Evolutionary conservation across 2,888 invertebrate species (phyloP), one percentile per base, ranked within the genome.

Genomic region (Biston betularia): DNA sequence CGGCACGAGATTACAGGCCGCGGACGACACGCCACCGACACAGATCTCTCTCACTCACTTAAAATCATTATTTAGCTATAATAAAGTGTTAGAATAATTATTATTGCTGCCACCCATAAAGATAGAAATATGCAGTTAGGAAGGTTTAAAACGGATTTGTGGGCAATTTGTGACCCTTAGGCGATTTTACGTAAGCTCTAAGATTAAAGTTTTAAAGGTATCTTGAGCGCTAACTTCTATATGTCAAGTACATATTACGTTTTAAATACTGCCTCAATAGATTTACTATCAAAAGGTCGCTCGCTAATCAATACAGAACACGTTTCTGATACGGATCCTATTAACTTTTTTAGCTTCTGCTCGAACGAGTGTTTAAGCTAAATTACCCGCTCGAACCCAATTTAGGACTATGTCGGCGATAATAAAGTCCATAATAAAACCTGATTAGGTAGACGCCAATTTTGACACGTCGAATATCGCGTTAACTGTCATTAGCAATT

Each of bases 71-170:
- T 92, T 92, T 91, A 87, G 82, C 87, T 83, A 87, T 90, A 92
- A 92, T 92, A 90, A 90, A 92, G 89, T 89, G 89, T 88, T 88
- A 89, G 88, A 87, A 84, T 85, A 82, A 91, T 90, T 89, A 89
- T 63, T 68, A 59, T 40, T 55, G 67, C 85, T 87, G 80, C 92
- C 91, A 90, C 90, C 90, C 91, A 90, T 77, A 80, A 78, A 67
- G 70, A 62, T 67, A 68, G 50, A 67, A 67, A 65, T 69, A 69
- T 70, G 59, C 59, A 50, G 53, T 63, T 49, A 55, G 12, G 63
- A 67, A 46, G 59, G 60, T 69, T n/a, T n/a, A 63, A 71, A 71
- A 65, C 63, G 57, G 58, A 68, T 71, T 67, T 69, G 63, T 71
- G 48, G 67, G 64, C 68, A 72, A 71, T 74, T 74, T 71, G 65